A percentile compares a stretch with the other conserved stretches of the same genome.
These are phyloP conservation scores for Endotricha flammealis DNA, from an alignment of 2,888 invertebrate genomes.

Conservation along the genomic window DNA sequence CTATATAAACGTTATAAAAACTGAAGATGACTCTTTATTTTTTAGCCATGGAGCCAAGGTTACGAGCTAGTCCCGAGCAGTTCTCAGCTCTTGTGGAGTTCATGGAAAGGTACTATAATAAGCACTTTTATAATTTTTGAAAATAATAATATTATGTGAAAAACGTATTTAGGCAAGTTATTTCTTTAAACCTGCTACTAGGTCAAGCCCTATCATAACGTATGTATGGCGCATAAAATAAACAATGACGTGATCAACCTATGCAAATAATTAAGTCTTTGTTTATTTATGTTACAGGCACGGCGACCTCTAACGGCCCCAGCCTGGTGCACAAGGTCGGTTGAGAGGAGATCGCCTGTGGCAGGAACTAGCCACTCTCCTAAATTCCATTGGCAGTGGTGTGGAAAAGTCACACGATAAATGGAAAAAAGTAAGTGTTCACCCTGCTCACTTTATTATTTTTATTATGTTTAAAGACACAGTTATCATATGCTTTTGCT, in stretches of 20 bases:
- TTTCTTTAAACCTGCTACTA: background rate
- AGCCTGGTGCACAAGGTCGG: constrained; percentile 16
- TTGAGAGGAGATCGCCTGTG: constrained; percentile 14
- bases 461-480: no score
- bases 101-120: constrained; percentile 1
- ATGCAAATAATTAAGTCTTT: background rate
- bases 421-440: constrained; percentile 14
- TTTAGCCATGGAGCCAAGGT: constrained; percentile 1
- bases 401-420: constrained; percentile 10
- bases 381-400: constrained; percentile 17
- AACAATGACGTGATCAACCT: background rate
- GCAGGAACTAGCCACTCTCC: constrained; percentile 11
- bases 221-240: background rate
- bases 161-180: no score
- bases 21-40: no score
- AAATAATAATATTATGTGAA: no score
- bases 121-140: background rate
- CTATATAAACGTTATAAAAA: no score
- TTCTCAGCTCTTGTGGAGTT: background rate
- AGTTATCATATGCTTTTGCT: no score
- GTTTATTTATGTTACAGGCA: constrained; percentile 8
- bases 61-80: background rate
- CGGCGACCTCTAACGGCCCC: constrained; percentile 17
- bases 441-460: background rate
- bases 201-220: background rate